A percentile compares a stretch with the other conserved stretches of the same genome.
phyloP scores from a whole-genome alignment of 2,113 vertebrate genomes.

The Takifugu flavidus region DNA sequence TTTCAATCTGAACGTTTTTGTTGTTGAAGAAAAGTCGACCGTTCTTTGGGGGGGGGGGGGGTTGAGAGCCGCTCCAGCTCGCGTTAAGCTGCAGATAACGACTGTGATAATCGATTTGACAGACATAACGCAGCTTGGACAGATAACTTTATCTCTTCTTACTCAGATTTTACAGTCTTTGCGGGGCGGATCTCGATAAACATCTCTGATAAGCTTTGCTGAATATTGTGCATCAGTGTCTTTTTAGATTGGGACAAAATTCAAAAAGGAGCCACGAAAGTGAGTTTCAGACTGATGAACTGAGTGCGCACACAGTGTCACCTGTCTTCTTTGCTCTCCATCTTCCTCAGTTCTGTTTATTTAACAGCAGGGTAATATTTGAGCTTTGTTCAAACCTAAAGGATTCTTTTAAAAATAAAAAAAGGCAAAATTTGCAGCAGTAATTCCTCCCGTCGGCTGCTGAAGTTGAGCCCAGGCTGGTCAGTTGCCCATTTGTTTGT shows the following conservation, averaged over 20 bases:
- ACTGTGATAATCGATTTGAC: slow-evolving; percentile 46
- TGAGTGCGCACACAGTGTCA: no score
- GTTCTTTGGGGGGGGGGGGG: slow-evolving; percentile 2
- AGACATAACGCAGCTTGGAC: slow-evolving; percentile 42
- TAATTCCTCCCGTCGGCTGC: slow-evolving; percentile 2
- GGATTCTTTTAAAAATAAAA: no score
- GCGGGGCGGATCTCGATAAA: slow-evolving; percentile 62
- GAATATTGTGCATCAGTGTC: slow-evolving; percentile 11
- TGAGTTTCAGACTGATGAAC: background rate
- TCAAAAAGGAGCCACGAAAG: slow-evolving; percentile 3
- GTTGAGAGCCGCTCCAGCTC: background rate
- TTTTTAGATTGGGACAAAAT: background rate
- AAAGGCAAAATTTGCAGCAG: no score
- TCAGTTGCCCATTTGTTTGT: slow-evolving; percentile 63
- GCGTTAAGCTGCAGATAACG: slow-evolving; percentile 34
- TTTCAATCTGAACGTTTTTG: slow-evolving; percentile 1
- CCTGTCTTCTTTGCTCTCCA: no score
- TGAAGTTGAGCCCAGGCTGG: slow-evolving; percentile 37
- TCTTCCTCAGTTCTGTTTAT: no score
- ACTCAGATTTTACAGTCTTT: slow-evolving; percentile 57
- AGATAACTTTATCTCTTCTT: slow-evolving; percentile 67
- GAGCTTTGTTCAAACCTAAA: no score
- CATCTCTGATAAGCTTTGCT: slow-evolving; percentile 58
- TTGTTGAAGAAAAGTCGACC: background rate
- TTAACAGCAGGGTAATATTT: no score